phyloP scores from a whole-genome alignment of 2,113 vertebrate species.

The Tachysurus vachellii region DNA sequence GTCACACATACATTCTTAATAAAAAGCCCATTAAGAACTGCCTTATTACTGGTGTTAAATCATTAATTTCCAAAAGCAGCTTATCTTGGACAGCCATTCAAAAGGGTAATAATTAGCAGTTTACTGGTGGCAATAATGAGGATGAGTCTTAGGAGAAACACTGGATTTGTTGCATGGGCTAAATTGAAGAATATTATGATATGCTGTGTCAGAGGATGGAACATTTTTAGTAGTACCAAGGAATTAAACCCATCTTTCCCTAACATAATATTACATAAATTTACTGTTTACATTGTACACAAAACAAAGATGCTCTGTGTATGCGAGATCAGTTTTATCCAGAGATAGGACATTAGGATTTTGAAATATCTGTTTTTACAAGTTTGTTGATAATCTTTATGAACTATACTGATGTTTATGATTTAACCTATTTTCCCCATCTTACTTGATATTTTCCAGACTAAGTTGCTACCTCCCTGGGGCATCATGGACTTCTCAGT shows the following conservation, averaged over 20 bases:
- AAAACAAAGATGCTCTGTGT: conserved; percentile 22
- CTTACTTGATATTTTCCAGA: conserved; percentile 45
- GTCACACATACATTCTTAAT: conserved; percentile 49
- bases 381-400: conserved; percentile 10
- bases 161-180: conserved; percentile 27
- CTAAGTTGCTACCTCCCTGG: conserved; percentile 39
- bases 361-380: not conserved
- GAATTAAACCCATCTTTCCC: conserved; percentile 12
- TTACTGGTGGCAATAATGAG: conserved; percentile 45
- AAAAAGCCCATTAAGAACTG: conserved; percentile 48
- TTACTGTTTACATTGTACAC: conserved; percentile 25
- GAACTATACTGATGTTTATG: conserved; percentile 7
- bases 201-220: conserved; percentile 31
- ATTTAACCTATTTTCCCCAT: conserved; percentile 28
- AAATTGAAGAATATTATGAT: conserved; percentile 22
- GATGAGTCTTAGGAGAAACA: conserved; percentile 32
- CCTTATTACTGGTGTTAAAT: conserved; percentile 50
- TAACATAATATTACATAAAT: conserved; percentile 1
- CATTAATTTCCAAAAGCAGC: conserved; percentile 53
- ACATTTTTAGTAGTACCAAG: conserved; percentile 39
- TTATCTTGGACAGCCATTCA: conserved; percentile 53
- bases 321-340: not conserved
- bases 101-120: conserved; percentile 51
- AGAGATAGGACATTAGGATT: not conserved
- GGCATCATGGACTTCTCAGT: conserved; percentile 71